Conservation (phyloP, 2,113 vertebrate genomes). For the Leptocoma aspasia region DNA sequence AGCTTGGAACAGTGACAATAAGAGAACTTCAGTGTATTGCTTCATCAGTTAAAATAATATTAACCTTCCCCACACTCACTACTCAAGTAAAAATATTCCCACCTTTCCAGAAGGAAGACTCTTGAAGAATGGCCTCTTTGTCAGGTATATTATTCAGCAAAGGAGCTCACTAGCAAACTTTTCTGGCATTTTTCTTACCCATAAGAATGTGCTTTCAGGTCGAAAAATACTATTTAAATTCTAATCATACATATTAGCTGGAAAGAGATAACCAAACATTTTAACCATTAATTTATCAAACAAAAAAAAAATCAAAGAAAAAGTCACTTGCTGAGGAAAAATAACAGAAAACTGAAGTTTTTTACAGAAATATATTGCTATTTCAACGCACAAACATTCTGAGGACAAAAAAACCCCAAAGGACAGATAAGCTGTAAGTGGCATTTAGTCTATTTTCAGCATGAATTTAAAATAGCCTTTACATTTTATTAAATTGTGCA, state of each 20-base stretch:
- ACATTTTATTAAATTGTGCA: neutral
- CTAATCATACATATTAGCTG: neutral
- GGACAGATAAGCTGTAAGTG: neutral
- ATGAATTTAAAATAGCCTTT: slow-evolving; percentile 13
- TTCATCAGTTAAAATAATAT: neutral
- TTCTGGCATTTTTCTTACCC: neutral
- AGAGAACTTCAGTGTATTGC: neutral
- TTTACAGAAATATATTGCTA: neutral
- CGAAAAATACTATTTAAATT: neutral
- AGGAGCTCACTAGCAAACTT: neutral
- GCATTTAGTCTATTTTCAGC: neutral
- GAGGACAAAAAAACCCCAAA: neutral
- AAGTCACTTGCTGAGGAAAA: neutral
- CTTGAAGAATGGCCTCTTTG: neutral
- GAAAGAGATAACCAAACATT: neutral
- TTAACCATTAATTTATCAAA: neutral
- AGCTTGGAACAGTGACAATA: neutral
- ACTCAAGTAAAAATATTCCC: neutral
- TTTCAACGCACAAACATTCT: neutral
- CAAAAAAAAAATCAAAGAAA: neutral
- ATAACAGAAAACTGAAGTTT: neutral
- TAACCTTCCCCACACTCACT: neutral
- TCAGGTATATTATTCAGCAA: neutral
- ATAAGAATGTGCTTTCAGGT: neutral
- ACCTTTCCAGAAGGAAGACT: neutral